Percentiles rank a stretch among this genome's conserved stretches.
phyloP scores from a whole-genome alignment of 2,797 vertebrate genomes.

The Mus caroli region DNA sequence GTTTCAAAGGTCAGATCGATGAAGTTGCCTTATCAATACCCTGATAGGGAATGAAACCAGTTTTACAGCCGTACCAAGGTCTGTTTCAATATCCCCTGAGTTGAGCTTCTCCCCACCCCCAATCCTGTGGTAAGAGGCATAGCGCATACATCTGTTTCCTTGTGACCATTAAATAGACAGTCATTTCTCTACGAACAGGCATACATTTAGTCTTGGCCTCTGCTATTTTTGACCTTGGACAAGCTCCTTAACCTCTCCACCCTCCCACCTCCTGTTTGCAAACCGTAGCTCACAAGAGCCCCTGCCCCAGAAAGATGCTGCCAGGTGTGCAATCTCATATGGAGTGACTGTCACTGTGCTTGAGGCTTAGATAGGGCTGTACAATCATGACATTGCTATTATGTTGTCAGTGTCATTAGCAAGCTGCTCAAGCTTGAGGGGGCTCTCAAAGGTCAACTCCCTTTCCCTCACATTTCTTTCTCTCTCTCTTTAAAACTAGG shows the following conservation, averaged over 20 bases:
- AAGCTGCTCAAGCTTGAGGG: background rate
- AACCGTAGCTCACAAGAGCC: background rate
- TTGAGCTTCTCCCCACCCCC: accelerated
- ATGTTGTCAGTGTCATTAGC: background rate
- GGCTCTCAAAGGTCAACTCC: background rate
- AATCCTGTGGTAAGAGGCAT: accelerated
- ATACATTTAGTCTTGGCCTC: background rate
- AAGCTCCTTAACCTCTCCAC: background rate
- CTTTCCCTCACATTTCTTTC: background rate
- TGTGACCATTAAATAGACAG: background rate
- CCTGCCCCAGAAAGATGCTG: too few species aligned
- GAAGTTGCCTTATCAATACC: background rate
- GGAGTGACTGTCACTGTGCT: background rate
- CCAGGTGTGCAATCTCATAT: background rate
- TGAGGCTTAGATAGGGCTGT: background rate
- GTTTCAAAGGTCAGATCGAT: background rate
- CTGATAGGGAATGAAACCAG: background rate
- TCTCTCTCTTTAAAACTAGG: background rate
- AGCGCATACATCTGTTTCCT: background rate
- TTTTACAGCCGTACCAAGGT: background rate
- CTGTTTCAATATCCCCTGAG: background rate
- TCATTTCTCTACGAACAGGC: background rate
- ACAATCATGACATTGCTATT: background rate
- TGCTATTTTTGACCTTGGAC: background rate
- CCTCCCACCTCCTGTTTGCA: background rate